These are phyloP conservation scores for Drosophila emarginata DNA, from an alignment of 2,888 invertebrate species.

Conservation along the genomic window DNA sequence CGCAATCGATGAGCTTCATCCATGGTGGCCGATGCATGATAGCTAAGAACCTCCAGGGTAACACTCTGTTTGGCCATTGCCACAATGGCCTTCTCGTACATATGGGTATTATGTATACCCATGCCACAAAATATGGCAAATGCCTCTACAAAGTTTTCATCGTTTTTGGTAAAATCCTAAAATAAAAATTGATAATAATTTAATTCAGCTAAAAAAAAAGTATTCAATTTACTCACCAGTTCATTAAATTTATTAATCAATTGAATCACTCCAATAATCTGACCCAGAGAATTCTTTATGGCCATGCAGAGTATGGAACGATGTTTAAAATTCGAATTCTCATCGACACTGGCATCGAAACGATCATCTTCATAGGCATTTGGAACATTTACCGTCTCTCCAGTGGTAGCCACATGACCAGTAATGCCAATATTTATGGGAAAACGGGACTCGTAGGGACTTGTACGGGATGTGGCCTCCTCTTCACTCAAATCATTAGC, in stretches of 20 bases:
- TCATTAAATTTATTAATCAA: constrained; percentile 96
- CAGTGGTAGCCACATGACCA: constrained; percentile 96
- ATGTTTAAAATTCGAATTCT: constrained; percentile 91
- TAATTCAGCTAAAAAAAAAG: no score
- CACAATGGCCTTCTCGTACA: constrained; percentile 97
- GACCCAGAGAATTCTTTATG: constrained; percentile 95
- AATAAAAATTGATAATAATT: no score
- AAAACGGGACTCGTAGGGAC: constrained; percentile 95
- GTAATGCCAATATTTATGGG: constrained; percentile 98
- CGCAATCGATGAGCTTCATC: constrained; percentile 94
- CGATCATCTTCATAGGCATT: constrained; percentile 94
- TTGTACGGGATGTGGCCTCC: constrained; percentile 90
- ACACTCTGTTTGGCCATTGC: constrained; percentile 98
- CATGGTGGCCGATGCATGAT: constrained; percentile 95
- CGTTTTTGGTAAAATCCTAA: constrained; percentile 93
- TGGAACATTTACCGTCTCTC: constrained; percentile 96
- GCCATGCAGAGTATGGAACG: constrained; percentile 97
- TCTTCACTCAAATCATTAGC: constrained; percentile 93
- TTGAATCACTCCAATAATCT: constrained; percentile 96
- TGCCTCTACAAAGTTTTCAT: constrained; percentile 98
- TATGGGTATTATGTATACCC: constrained; percentile 98
- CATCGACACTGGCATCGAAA: constrained; percentile 94
- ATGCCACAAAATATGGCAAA: constrained; percentile 99
- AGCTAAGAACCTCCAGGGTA: constrained; percentile 95
- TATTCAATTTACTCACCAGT: constrained; percentile 83